These are phyloP conservation scores for Pontoporia blainvillei DNA, from an alignment of 2,113 vertebrate species.

Conservation along the genomic window DNA sequence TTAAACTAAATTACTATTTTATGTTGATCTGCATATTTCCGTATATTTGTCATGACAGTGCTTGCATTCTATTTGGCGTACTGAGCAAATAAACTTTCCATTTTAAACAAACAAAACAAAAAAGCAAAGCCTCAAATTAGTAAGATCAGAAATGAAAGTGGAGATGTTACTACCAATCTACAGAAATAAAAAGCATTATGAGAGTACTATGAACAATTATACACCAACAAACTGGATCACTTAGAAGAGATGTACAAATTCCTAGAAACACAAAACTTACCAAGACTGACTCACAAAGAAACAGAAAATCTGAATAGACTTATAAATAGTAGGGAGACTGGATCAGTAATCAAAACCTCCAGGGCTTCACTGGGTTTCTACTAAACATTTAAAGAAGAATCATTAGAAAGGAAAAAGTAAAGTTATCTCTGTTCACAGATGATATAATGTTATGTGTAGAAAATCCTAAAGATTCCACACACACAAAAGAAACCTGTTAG, in stretches of 20 bases:
- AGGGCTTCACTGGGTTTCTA: not conserved
- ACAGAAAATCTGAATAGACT: not conserved
- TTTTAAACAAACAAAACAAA: conserved; percentile 75
- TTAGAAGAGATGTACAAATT: not conserved
- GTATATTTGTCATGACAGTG: conserved; percentile 88
- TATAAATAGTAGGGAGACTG: not conserved
- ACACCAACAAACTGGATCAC: not conserved
- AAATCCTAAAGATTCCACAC: not conserved
- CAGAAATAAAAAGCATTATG: not conserved
- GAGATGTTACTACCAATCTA: not conserved
- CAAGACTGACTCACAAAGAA: not conserved
- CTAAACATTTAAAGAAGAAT: not conserved
- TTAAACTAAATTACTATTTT: conserved; percentile 60
- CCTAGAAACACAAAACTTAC: not conserved
- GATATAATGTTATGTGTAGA: not conserved
- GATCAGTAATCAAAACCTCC: not conserved
- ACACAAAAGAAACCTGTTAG: not conserved
- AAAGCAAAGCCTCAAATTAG: not conserved
- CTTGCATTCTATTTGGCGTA: conserved; percentile 88
- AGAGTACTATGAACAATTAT: not conserved
- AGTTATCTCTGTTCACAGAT: not conserved
- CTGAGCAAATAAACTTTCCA: conserved; percentile 89
- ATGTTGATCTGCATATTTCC: conserved; percentile 82
- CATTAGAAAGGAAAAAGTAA: not conserved
- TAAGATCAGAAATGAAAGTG: not conserved